These are phyloP conservation scores for Eutrigla gurnardus DNA, from an alignment of 2,797 vertebrate genomes.

Conservation along the genomic window DNA sequence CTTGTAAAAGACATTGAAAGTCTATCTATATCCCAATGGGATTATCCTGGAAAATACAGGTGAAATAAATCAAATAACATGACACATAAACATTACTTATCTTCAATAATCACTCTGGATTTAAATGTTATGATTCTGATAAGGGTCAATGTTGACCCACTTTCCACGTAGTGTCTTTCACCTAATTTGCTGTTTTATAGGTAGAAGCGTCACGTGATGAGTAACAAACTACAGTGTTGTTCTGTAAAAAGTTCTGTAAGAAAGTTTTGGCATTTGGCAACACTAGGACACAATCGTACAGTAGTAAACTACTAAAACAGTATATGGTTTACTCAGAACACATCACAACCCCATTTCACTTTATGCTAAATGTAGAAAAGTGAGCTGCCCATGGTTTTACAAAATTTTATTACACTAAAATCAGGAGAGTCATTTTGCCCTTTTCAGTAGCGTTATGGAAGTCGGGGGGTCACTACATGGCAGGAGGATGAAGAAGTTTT, in stretches of 20 bases:
- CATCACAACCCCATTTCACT: background rate
- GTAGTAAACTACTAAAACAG: too few species aligned
- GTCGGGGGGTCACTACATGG: background rate
- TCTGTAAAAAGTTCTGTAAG: background rate
- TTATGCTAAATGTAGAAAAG: constrained; percentile 8
- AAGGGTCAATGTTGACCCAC: background rate
- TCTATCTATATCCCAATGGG: too few species aligned
- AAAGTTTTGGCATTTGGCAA: too few species aligned
- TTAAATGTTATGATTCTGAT: background rate
- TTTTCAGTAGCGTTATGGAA: background rate
- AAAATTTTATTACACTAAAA: constrained; percentile 1
- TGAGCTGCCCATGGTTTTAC: background rate
- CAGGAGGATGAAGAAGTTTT: background rate
- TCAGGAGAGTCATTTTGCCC: background rate
- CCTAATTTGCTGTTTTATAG: background rate
- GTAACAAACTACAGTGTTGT: background rate
- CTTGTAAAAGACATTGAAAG: background rate
- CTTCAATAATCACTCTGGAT: too few species aligned
- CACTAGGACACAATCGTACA: too few species aligned
- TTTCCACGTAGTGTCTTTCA: background rate
- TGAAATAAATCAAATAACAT: too few species aligned
- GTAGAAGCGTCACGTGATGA: background rate
- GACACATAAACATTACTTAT: too few species aligned
- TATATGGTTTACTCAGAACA: too few species aligned
- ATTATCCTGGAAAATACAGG: too few species aligned